phyloP scores from a whole-genome alignment of 2,888 invertebrate species.

The Gastrophysa polygoni region DNA sequence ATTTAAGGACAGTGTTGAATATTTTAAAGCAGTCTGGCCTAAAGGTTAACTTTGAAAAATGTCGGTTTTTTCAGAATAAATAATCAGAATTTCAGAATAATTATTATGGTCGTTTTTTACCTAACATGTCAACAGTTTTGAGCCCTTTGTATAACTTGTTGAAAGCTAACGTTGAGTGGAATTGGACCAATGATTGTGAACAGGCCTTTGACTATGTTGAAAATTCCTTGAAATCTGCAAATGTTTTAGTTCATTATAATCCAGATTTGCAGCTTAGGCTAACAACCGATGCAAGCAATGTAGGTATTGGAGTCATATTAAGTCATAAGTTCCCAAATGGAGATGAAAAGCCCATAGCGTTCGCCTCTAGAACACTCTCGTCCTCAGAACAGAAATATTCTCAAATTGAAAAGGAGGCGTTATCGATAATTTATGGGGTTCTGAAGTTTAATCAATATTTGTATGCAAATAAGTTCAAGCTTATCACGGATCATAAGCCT shows the following conservation, averaged over 20 bases:
- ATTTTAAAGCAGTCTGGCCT: slow-evolving; percentile 27
- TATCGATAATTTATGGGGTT: slow-evolving; percentile 45
- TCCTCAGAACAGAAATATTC: slow-evolving; percentile 39
- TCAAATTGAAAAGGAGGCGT: slow-evolving; percentile 8
- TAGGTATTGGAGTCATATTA: slow-evolving; percentile 44
- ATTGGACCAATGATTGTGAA: slow-evolving; percentile 21
- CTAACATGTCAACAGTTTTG: slow-evolving; percentile 27
- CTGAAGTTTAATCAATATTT: slow-evolving; percentile 51
- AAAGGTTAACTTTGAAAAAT: slow-evolving; percentile 26
- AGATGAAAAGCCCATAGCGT: slow-evolving; percentile 48
- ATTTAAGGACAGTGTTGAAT: slow-evolving; percentile 21
- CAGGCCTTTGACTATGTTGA: slow-evolving; percentile 26
- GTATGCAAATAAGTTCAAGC: slow-evolving; percentile 48
- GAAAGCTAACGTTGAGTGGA: slow-evolving; percentile 22
- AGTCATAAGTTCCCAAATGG: slow-evolving; percentile 41
- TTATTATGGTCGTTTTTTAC: slow-evolving; percentile 34
- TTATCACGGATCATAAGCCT: slow-evolving; percentile 40
- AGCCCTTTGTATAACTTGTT: slow-evolving; percentile 32
- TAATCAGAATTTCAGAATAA: not conserved
- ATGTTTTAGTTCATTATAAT: no score
- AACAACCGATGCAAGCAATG: slow-evolving; percentile 17
- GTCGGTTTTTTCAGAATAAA: slow-evolving; percentile 21
- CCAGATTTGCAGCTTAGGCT: slow-evolving; percentile 24
- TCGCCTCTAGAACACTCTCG: slow-evolving; percentile 43
- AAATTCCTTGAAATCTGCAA: slow-evolving; percentile 11